Evolutionary conservation across 2,797 vertebrate species (phyloP).

Genomic region (Syngnathus acus): DNA sequence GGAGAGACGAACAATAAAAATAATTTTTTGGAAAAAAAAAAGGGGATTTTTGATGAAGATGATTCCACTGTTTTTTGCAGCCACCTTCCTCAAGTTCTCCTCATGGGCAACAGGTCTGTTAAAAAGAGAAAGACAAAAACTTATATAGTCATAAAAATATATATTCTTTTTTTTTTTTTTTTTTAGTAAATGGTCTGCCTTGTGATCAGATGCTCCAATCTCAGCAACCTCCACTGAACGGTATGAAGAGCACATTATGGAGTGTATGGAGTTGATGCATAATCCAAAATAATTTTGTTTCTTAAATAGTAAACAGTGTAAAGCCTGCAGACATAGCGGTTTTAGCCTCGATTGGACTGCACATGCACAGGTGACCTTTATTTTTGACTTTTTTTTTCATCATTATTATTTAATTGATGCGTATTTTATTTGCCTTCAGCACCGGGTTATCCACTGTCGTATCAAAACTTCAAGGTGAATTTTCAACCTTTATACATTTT

Average conservation of each 20-base stretch:
- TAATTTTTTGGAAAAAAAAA: slow-evolving; percentile 3
- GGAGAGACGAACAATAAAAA: slow-evolving; percentile 10
- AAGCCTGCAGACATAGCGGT: slow-evolving; percentile 52
- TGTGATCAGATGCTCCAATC: slow-evolving; percentile 40
- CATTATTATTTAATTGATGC: not conserved
- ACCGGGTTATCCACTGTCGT: slow-evolving; percentile 37
- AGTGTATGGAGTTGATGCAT: not conserved
- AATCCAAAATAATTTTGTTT: not conserved
- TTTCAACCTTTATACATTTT: not conserved
- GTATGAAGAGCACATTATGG: slow-evolving; percentile 22
- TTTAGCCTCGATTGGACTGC: slow-evolving; percentile 42
- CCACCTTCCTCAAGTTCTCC: slow-evolving; percentile 40
- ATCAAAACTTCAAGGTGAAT: slow-evolving; percentile 52
- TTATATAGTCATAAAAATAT: too few relatives aligned
- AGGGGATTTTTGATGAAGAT: slow-evolving; percentile 19
- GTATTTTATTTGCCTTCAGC: slow-evolving; percentile 29
- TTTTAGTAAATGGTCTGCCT: slow-evolving; percentile 29
- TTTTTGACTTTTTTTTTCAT: not conserved
- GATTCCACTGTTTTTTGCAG: slow-evolving; percentile 29
- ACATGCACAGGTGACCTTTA: slow-evolving; percentile 40
- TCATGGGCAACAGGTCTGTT: slow-evolving; percentile 47
- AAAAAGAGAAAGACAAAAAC: too few relatives aligned
- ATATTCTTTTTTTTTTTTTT: not conserved
- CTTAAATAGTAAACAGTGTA: slow-evolving; percentile 41
- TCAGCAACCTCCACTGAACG: slow-evolving; percentile 38